phyloP scores from a whole-genome alignment of 2,797 vertebrate genomes.

The Trachops cirrhosus region DNA sequence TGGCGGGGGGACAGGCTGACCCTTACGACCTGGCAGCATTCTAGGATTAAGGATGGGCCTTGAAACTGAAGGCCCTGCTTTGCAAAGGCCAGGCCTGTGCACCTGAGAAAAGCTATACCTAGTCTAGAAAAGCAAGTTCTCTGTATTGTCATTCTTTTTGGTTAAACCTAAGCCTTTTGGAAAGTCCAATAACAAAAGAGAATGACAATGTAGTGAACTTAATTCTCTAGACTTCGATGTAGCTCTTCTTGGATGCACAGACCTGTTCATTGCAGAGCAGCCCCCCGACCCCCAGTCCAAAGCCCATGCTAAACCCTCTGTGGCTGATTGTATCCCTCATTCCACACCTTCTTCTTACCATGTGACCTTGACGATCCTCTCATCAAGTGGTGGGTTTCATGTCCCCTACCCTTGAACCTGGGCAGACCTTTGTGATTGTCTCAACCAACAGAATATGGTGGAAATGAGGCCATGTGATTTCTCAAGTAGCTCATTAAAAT shows the following conservation, averaged over 20 bases:
- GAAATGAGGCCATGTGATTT: not conserved
- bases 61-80: not conserved
- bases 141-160: not conserved
- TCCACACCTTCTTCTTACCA: not conserved
- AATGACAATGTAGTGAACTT: not conserved
- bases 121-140: not conserved
- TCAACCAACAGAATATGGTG: not conserved
- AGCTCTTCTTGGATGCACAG: not conserved
- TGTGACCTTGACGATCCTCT: not conserved
- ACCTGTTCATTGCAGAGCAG: not conserved
- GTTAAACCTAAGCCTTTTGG: not conserved
- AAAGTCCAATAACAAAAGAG: not conserved
- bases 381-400: not conserved
- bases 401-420: not conserved
- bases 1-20: not conserved
- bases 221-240: not conserved
- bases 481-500: not conserved
- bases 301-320: not conserved
- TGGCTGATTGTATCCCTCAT: not conserved
- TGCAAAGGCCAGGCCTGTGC: not conserved
- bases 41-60: not conserved
- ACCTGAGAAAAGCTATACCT: not conserved
- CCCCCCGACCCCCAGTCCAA: not conserved
- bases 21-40: not conserved
- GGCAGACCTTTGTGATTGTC: not conserved